phyloP scores from a whole-genome alignment of 1,140 invertebrate species.

The Ips nitidus region DNA sequence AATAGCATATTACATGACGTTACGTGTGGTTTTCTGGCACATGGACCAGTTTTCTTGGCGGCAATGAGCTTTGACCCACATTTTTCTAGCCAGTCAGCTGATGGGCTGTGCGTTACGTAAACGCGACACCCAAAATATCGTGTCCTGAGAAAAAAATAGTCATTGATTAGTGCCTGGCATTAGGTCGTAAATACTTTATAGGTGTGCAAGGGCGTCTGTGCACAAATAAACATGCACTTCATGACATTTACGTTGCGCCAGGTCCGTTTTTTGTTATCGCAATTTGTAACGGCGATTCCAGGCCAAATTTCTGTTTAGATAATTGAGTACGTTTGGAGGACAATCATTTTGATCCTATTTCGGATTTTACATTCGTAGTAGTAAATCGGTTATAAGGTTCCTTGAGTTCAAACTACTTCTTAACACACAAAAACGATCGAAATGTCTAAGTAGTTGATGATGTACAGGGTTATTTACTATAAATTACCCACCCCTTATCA shows the following conservation, averaged over 20 bases:
- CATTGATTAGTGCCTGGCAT: constrained; percentile 11
- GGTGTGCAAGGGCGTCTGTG: constrained; percentile 6
- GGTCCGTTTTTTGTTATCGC: not conserved
- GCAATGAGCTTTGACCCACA: constrained; percentile 24
- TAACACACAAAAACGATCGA: too few species aligned
- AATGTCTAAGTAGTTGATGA: too few species aligned
- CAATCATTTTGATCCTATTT: too few species aligned
- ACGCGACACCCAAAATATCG: constrained; percentile 8
- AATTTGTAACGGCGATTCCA: not conserved
- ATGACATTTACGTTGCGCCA: not conserved
- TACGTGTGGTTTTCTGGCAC: too few species aligned
- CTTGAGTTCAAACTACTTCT: too few species aligned
- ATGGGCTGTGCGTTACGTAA: constrained; percentile 9
- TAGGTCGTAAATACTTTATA: constrained; percentile 7
- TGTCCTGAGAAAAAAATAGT: not conserved
- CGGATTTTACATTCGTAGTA: too few species aligned
- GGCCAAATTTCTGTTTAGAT: too few species aligned
- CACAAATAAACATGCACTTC: constrained; percentile 11
- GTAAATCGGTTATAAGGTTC: too few species aligned
- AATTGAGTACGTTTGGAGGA: too few species aligned
- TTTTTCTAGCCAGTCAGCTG: constrained; percentile 18
- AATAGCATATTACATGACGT: too few species aligned
- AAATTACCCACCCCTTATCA: too few species aligned
- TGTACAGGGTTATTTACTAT: too few species aligned
- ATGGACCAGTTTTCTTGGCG: not conserved